Evolutionary conservation across 2,113 vertebrate species (phyloP).

Genomic region (Ptilorrhoa leucosticta): DNA sequence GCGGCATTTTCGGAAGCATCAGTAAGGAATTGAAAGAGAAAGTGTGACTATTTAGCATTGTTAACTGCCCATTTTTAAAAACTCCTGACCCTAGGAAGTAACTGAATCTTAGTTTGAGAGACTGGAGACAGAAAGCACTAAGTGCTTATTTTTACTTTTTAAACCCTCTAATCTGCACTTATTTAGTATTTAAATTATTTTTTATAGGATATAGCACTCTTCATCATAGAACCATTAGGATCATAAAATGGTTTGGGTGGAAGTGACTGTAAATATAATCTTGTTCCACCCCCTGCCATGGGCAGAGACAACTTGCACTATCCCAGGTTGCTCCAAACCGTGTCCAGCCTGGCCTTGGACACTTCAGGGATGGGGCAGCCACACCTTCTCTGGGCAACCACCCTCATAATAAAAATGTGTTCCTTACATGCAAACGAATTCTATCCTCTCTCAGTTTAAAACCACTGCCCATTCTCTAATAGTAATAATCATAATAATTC

Average conservation of each 20-base stretch:
- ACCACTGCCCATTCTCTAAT: neutral
- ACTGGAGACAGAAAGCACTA: neutral
- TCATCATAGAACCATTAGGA: neutral
- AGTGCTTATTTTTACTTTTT: neutral
- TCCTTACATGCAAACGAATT: neutral
- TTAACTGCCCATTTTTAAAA: neutral
- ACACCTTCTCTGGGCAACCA: neutral
- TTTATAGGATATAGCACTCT: neutral
- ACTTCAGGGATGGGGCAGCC: neutral
- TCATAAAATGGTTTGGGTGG: neutral
- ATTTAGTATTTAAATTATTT: neutral
- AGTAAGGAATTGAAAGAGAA: slow-evolving; percentile 61
- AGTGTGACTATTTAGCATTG: neutral
- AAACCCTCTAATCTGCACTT: neutral
- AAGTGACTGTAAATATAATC: neutral
- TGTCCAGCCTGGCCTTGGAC: rapidly evolving
- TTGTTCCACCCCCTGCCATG: too few relatives aligned
- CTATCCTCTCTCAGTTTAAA: neutral
- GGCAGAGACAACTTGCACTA: neutral
- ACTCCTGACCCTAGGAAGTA: neutral
- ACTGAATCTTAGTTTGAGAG: neutral
- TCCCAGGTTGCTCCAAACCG: neutral
- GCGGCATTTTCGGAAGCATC: slow-evolving; percentile 62
- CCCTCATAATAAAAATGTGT: neutral
- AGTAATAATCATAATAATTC: neutral